These are phyloP conservation scores for Uria aalge DNA, from an alignment of 2,113 vertebrate species.

Conservation along the genomic window DNA sequence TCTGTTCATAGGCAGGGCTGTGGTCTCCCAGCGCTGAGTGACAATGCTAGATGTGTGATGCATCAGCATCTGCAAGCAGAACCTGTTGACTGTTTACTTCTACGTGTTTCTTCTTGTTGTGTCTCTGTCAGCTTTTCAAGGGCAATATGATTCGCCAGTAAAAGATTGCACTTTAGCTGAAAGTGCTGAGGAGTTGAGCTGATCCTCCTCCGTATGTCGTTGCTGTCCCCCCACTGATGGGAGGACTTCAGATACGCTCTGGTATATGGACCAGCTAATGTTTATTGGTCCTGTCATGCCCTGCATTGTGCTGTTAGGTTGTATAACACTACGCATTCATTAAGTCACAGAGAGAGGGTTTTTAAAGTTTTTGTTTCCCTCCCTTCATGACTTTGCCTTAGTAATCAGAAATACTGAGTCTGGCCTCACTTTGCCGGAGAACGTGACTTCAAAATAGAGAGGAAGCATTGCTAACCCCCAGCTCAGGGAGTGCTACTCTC, in stretches of 20 bases:
- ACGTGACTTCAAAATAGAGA: not conserved
- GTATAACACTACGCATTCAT: not conserved
- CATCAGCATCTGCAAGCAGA: not conserved
- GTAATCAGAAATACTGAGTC: not conserved
- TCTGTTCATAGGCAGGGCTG: not conserved
- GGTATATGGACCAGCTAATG: not conserved
- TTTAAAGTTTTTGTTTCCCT: not conserved
- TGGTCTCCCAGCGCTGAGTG: not conserved
- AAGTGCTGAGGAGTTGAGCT: not conserved
- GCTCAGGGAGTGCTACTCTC: not conserved
- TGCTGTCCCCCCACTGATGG: not conserved
- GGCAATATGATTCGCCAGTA: not conserved
- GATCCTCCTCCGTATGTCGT: not conserved
- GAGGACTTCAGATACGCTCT: not conserved
- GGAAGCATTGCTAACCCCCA: not conserved
- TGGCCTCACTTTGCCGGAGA: not conserved
- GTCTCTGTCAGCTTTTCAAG: not conserved
- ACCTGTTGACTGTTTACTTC: not conserved
- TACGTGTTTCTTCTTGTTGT: not conserved
- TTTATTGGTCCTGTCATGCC: not conserved
- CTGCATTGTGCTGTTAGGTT: not conserved
- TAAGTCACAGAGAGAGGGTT: not conserved
- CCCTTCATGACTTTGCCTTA: not conserved
- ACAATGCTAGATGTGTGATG: accelerated
- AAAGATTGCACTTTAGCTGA: not conserved